These are phyloP conservation scores for Epinephelus lanceolatus DNA, from an alignment of 2,113 vertebrate genomes.

Conservation along the genomic window DNA sequence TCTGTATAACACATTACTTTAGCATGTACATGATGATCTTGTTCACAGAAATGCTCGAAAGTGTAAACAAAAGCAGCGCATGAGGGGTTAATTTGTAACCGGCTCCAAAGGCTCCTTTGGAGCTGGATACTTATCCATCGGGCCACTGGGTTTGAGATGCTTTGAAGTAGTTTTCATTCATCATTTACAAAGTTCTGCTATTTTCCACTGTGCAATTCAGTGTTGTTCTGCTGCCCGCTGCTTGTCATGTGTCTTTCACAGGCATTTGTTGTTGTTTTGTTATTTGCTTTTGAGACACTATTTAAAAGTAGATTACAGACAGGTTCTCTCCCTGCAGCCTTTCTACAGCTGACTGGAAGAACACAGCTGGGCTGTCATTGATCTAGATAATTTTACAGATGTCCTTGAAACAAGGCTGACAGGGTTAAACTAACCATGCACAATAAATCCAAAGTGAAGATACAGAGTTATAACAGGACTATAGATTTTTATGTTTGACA, in stretches of 20 bases:
- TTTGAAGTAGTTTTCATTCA: not conserved
- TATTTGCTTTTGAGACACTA: not conserved
- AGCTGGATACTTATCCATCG: slow-evolving; percentile 92
- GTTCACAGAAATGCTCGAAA: not conserved
- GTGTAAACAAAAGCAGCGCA: not conserved
- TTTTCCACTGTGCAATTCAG: not conserved
- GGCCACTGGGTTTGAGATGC: slow-evolving; percentile 92
- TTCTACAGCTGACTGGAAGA: not conserved
- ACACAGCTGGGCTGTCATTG: not conserved
- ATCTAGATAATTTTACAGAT: slow-evolving; percentile 3
- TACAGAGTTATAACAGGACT: not conserved
- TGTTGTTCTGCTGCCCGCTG: not conserved
- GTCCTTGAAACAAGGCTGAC: slow-evolving; percentile 8
- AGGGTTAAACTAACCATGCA: slow-evolving; percentile 7
- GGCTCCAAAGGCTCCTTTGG: slow-evolving; percentile 93
- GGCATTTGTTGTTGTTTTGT: not conserved
- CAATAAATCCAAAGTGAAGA: not conserved
- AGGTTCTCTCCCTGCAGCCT: not conserved
- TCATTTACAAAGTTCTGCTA: not conserved
- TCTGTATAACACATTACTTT: not conserved
- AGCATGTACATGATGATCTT: not conserved
- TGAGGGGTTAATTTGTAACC: slow-evolving; percentile 79
- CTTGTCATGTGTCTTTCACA: not conserved
- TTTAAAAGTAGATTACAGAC: not conserved
- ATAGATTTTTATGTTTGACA: not conserved